Conservation (phyloP, 2,888 invertebrate species). For the Sipha maydis region DNA sequence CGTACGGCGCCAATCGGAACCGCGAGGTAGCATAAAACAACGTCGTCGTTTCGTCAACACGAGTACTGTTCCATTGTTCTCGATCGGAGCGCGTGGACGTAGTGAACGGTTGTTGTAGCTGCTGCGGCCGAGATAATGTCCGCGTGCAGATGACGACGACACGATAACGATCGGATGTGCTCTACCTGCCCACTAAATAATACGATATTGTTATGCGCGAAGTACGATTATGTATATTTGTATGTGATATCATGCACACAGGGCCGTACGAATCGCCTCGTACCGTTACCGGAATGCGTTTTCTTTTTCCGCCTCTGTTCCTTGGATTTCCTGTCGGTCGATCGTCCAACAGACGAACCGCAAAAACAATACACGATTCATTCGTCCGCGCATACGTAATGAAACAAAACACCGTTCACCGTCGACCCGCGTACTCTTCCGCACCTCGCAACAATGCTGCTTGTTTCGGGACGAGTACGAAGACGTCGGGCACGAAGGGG, state of each 20-base stretch:
- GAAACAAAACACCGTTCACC: no score
- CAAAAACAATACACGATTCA: neutral
- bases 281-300: neutral
- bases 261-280: neutral
- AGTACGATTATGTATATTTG: no score
- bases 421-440: no score
- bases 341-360: neutral
- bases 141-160: slow-evolving; percentile 14
- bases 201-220: neutral
- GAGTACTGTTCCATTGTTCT: slow-evolving; percentile 18
- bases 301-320: neutral
- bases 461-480: no score
- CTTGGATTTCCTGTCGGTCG: slow-evolving; percentile 3
- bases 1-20: no score
- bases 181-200: slow-evolving; percentile 10
- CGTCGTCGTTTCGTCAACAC: neutral
- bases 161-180: slow-evolving; percentile 24
- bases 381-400: neutral
- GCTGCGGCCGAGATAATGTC: neutral
- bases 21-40: neutral
- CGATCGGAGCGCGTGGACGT: no score
- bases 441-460: no score
- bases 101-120: neutral
- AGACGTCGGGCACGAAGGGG: neutral
- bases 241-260: no score